Conservation (phyloP, 2,113 vertebrate genomes). For the Glaucidium brasilianum region DNA sequence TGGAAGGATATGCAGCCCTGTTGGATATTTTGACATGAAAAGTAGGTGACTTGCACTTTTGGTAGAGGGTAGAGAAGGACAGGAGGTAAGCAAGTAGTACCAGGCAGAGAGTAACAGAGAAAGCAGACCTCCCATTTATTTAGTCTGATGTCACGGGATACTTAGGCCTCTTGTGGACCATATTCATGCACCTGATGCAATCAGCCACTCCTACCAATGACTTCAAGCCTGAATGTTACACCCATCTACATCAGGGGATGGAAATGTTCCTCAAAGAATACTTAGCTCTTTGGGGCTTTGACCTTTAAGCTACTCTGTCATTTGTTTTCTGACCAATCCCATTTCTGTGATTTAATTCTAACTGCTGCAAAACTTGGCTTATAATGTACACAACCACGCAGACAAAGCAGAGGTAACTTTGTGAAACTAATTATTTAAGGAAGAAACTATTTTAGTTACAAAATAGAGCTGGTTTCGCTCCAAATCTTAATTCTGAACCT, state of each 20-base stretch:
- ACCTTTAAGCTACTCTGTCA: background rate
- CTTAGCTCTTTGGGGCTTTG: background rate
- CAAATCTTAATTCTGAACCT: background rate
- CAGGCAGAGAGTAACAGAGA: background rate
- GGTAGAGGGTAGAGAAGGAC: background rate
- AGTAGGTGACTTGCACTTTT: background rate
- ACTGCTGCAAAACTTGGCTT: conserved; percentile 1
- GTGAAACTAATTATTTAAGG: conserved; percentile 1
- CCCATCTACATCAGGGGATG: conserved; percentile 7
- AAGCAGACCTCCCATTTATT: background rate
- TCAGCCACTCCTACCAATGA: background rate
- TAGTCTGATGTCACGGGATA: background rate
- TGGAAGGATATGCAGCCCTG: background rate
- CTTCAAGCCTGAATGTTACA: conserved; percentile 33
- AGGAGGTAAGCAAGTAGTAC: background rate
- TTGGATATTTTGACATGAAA: background rate
- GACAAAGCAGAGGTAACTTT: background rate
- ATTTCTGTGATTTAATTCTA: conserved; percentile 9
- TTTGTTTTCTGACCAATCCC: conserved; percentile 17
- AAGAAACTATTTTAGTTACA: conserved; percentile 15
- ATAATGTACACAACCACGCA: background rate
- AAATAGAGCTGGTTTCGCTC: background rate
- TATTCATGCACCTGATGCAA: conserved; percentile 22
- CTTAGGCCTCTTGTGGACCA: background rate
- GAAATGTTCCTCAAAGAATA: conserved; percentile 15